Evolutionary conservation across 2,797 vertebrate species (phyloP).

Genomic region (Sylvilagus floridanus): DNA sequence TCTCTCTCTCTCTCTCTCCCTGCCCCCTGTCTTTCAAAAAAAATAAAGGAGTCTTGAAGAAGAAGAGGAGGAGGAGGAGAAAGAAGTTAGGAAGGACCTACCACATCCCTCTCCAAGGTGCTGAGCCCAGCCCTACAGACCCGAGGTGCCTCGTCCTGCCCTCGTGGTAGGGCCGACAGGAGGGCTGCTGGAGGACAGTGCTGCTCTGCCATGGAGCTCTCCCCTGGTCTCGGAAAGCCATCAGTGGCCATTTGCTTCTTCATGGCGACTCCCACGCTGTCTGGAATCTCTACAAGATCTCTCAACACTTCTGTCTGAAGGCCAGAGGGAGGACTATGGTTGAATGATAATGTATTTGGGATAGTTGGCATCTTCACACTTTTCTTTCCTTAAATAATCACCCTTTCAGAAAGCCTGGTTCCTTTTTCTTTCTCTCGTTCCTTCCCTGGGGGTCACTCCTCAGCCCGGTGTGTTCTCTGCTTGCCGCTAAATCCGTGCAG

Average conservation of each 20-base stretch:
- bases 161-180: too few species aligned
- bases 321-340: neutral
- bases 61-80: too few species aligned
- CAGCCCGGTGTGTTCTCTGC: neutral
- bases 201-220: too few species aligned
- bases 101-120: fast-evolving
- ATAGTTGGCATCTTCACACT: neutral
- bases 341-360: neutral
- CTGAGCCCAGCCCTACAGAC: neutral
- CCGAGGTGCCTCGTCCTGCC: too few species aligned
- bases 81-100: too few species aligned
- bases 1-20: too few species aligned
- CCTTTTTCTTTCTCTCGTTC: neutral
- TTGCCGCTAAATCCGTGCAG: too few species aligned
- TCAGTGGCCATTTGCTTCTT: neutral
- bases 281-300: neutral
- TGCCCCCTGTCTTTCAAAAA: too few species aligned
- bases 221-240: too few species aligned
- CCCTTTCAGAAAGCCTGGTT: neutral
- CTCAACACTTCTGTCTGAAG: neutral
- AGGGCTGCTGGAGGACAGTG: neutral
- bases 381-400: neutral
- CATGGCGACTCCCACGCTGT: neutral
- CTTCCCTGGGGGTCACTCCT: neutral
- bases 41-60: too few species aligned